Percentiles rank a stretch among this genome's conserved stretches.
Conservation (phyloP, 2,888 invertebrate genomes). For the Caenorhabditis sp. region DNA sequence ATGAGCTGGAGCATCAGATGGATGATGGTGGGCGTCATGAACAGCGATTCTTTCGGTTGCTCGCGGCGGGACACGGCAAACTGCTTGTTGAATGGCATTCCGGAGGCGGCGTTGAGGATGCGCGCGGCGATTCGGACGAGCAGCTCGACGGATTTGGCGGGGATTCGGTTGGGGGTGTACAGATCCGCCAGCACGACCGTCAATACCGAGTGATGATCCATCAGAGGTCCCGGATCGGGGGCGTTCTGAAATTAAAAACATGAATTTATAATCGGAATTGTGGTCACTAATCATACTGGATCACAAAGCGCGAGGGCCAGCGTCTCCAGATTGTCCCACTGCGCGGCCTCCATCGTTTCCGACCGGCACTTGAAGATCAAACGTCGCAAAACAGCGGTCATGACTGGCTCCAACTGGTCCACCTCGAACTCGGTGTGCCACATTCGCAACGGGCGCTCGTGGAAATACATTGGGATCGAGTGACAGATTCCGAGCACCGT, state of each 20-base stretch:
- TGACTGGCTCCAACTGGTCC: not conserved
- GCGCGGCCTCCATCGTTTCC: not conserved
- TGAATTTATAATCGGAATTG: too few relatives aligned
- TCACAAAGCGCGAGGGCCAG: not conserved
- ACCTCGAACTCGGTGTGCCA: not conserved
- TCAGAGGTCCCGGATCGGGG: not conserved
- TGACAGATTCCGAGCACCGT: not conserved
- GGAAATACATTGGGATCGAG: not conserved
- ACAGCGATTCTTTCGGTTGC: not conserved
- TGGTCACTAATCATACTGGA: too few relatives aligned
- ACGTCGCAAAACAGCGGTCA: not conserved
- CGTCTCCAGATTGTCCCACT: not conserved
- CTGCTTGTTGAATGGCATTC: not conserved
- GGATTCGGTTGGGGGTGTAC: not conserved
- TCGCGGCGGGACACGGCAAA: conserved; percentile 9
- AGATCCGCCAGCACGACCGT: not conserved
- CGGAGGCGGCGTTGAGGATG: not conserved
- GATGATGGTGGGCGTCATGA: conserved; percentile 18
- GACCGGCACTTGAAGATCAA: not conserved
- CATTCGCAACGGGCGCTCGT: not conserved
- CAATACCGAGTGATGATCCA: not conserved
- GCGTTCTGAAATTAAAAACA: too few relatives aligned
- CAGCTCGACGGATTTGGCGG: not conserved
- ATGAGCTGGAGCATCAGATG: not conserved
- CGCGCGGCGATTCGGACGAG: not conserved